Evolutionary conservation across 2,113 vertebrate species (phyloP), one percentile per base, ranked within the genome.

Genomic region (Poeciliopsis retropinna): DNA sequence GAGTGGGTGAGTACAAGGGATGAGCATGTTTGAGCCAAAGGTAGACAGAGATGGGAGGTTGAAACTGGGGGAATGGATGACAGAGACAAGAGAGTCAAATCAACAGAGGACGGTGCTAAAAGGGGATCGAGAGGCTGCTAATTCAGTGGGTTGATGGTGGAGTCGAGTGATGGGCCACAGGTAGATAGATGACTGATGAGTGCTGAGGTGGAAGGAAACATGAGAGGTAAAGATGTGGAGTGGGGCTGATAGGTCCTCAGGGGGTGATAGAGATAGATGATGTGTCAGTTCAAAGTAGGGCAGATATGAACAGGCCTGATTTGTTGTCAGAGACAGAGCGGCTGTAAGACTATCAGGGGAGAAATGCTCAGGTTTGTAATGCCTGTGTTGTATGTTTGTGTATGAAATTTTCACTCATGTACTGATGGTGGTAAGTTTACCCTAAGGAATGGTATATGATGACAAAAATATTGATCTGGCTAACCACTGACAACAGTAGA

Each of bases 101-200:
- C 51, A 81, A 80, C 79, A 76, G 77, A 72, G 78, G 86, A 85
- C 78, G 76, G 86, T 77, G 86, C 75, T 91, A 90, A 92, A 85
- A 83, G 85, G 54, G 54, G 80, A 89, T 89, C 88, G 83, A 92
- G 91, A 87, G 90, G 88, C 79, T 89, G 86, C 90, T 87, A 85
- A 79, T 80, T 76, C n/a, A 9, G 47, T 34, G 54, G 51, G 80
- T 80, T 79, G 84, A 63, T 72, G 79, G 64, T 82, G 72, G 82
- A 76, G 78, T 86, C 0, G 88, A 89, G 83, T 81, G 83, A 25
- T 10, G 76, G 84, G 69, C 84, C 82, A 89, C 86, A 91, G 91
- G 83, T 92, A 92, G 78, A 80, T 76, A 72, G 69, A 86, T 85
- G 81, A 91, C 85, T 86, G 80, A 87, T 91, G 85, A 75, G 82